Evolutionary conservation across 2,888 invertebrate species (phyloP).

Genomic region (Volucella inanis): DNA sequence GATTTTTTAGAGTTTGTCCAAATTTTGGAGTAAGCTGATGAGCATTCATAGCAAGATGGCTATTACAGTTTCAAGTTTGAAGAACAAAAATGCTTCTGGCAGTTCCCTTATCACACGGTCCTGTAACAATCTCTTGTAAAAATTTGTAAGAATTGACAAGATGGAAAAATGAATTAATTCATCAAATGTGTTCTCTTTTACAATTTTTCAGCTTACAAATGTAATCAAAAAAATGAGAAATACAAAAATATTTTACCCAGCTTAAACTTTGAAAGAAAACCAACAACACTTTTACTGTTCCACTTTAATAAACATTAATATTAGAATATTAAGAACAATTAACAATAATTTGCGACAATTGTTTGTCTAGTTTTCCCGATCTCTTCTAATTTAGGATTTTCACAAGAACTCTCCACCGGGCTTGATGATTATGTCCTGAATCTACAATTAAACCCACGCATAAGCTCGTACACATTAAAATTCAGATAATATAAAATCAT

Average conservation of each 20-base stretch:
- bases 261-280: not conserved
- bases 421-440: slow-evolving; percentile 78
- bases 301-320: slow-evolving; percentile 29
- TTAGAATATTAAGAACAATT: slow-evolving; percentile 32
- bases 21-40: too few relatives aligned
- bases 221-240: too few relatives aligned
- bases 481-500: slow-evolving; percentile 7
- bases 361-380: not conserved
- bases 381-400: slow-evolving; percentile 17
- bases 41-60: too few relatives aligned
- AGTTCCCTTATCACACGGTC: too few relatives aligned
- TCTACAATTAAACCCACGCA: slow-evolving; percentile 59
- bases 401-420: slow-evolving; percentile 78
- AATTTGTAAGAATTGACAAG: too few relatives aligned
- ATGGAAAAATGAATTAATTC: too few relatives aligned
- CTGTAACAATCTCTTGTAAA: too few relatives aligned
- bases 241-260: not conserved
- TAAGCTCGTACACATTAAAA: not conserved
- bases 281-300: slow-evolving; percentile 16
- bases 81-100: too few relatives aligned
- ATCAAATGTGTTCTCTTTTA: too few relatives aligned
- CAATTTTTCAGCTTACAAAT: too few relatives aligned
- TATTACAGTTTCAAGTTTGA: too few relatives aligned
- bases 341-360: slow-evolving; percentile 31
- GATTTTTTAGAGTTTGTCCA: too few relatives aligned